phyloP scores from a whole-genome alignment of 2,888 invertebrate species.

The Limnephilus rhombicus region DNA sequence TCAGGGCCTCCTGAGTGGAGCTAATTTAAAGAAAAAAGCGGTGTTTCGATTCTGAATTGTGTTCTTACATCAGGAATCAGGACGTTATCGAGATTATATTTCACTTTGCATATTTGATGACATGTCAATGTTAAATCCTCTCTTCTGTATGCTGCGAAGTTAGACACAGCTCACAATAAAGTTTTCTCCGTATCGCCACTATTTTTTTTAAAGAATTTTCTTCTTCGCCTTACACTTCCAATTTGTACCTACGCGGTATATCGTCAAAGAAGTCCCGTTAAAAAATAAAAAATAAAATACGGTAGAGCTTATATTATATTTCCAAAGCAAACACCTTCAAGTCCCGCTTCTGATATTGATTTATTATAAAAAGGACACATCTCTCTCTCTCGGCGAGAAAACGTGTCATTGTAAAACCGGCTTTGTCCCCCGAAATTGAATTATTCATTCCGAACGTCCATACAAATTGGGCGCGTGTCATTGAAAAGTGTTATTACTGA shows the following conservation, averaged over 20 bases:
- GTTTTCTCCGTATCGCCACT: background rate
- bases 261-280: background rate
- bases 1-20: too few species aligned
- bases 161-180: background rate
- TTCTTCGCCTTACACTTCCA: background rate
- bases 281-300: background rate
- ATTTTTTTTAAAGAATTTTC: background rate
- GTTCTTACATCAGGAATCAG: too few species aligned
- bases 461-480: slow-evolving; percentile 42
- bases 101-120: too few species aligned
- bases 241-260: background rate
- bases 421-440: slow-evolving; percentile 35
- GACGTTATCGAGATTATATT: too few species aligned
- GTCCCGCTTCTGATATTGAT: slow-evolving; percentile 17
- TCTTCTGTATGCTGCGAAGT: too few species aligned
- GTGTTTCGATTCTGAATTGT: too few species aligned
- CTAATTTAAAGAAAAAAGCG: too few species aligned
- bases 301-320: background rate
- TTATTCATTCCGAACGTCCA: slow-evolving; percentile 21
- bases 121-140: too few species aligned
- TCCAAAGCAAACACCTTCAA: slow-evolving; percentile 6
- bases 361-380: slow-evolving; percentile 23
- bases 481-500: slow-evolving; percentile 12
- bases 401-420: slow-evolving; percentile 5
- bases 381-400: background rate